phyloP scores from a whole-genome alignment of 1,140 invertebrate species.

The Drosophila tani region DNA sequence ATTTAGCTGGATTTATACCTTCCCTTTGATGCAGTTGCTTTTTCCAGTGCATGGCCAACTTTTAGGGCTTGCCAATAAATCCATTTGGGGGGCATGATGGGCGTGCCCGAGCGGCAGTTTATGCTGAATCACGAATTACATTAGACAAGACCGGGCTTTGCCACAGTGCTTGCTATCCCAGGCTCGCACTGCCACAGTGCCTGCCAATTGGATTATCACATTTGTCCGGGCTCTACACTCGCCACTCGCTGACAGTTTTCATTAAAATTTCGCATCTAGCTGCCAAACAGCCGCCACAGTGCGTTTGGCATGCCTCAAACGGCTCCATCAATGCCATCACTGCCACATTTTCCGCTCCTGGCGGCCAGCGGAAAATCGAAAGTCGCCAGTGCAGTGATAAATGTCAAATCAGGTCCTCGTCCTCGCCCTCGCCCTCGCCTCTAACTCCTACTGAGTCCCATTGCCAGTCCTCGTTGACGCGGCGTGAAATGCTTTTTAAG shows the following conservation, averaged over 20 bases:
- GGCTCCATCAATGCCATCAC: constrained; percentile 71
- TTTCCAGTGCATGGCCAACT: constrained; percentile 15
- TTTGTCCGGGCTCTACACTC: constrained; percentile 22
- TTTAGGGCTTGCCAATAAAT: constrained; percentile 66
- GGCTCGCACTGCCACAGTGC: constrained; percentile 20
- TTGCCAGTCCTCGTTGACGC: neutral
- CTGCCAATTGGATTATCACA: constrained; percentile 80
- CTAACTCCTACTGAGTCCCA: constrained; percentile 4
- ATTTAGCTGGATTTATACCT: neutral
- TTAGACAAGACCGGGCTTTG: constrained; percentile 65
- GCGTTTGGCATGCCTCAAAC: constrained; percentile 62
- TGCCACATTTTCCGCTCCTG: constrained; percentile 7
- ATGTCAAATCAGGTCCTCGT: constrained; percentile 72
- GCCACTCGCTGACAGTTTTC: constrained; percentile 55
- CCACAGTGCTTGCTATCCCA: constrained; percentile 14
- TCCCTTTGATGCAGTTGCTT: neutral
- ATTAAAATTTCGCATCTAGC: constrained; percentile 68
- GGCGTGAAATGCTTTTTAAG: constrained; percentile 78
- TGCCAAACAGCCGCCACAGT: constrained; percentile 19
- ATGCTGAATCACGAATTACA: constrained; percentile 83
- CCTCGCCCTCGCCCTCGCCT: constrained; percentile 14
- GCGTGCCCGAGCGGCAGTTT: constrained; percentile 57
- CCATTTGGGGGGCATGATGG: constrained; percentile 13
- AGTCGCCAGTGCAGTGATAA: constrained; percentile 74
- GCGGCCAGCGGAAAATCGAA: constrained; percentile 45